Conservation (phyloP, 2,888 invertebrate species). For the Heliconius charithonia region DNA sequence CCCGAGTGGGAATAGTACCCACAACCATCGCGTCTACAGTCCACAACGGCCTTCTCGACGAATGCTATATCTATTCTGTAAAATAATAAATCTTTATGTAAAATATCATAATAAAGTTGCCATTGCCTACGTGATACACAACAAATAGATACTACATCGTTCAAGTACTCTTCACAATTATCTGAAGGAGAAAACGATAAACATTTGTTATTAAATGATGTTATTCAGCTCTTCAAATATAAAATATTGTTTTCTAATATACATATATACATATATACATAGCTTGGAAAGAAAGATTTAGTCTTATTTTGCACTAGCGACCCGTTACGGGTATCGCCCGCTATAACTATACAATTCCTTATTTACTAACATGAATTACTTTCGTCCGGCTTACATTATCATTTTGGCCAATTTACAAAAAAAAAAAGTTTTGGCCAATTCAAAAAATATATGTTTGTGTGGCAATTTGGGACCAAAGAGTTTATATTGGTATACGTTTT, state of each 20-base stretch:
- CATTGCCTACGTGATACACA: not conserved
- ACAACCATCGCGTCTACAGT: too few relatives aligned
- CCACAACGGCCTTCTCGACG: too few relatives aligned
- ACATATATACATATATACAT: not conserved
- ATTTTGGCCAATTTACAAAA: too few relatives aligned
- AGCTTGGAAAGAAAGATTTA: not conserved
- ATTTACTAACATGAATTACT: too few relatives aligned
- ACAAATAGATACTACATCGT: not conserved
- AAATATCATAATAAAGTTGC: not conserved
- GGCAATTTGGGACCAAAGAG: too few relatives aligned
- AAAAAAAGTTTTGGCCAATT: too few relatives aligned
- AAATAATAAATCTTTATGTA: not conserved
- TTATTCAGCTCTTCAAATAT: not conserved
- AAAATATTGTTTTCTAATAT: not conserved
- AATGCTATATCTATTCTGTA: not conserved
- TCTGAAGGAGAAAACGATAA: constrained; percentile 5
- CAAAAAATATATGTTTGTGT: too few relatives aligned
- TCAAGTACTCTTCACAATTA: constrained; percentile 4
- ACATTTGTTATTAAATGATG: not conserved
- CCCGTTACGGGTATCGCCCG: too few relatives aligned
- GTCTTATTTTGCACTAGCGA: not conserved
- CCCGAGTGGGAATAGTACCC: too few relatives aligned
- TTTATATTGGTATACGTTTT: too few relatives aligned
- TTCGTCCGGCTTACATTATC: too few relatives aligned
- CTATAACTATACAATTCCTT: too few relatives aligned